Evolutionary conservation across 2,797 vertebrate genomes (phyloP).

Genomic region (Poliocrania exsul): DNA sequence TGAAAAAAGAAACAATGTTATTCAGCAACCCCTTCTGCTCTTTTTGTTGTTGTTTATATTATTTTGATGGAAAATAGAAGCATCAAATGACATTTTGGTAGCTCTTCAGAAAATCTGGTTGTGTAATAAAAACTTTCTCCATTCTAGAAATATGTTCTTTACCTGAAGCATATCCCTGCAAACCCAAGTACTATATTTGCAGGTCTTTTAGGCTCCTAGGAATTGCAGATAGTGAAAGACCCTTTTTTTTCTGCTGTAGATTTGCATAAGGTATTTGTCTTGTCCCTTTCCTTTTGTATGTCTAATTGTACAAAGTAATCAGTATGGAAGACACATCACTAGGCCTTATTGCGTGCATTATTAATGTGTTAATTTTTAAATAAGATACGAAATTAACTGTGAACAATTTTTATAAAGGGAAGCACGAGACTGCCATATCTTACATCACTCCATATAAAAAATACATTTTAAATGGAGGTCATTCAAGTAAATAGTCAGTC

Average conservation of each 20-base stretch:
- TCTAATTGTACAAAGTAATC: conserved; percentile 62
- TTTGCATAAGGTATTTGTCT: conserved; percentile 66
- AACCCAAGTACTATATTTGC: not conserved
- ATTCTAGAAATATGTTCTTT: not conserved
- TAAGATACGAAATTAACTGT: conserved; percentile 64
- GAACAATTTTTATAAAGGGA: conserved; percentile 57
- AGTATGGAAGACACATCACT: conserved; percentile 46
- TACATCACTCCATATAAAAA: conserved; percentile 50
- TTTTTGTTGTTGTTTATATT: not conserved
- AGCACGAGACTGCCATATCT: conserved; percentile 54
- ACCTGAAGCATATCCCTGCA: not conserved
- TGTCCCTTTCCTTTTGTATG: conserved; percentile 33
- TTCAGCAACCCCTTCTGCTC: not conserved
- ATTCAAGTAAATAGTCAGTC: conserved; percentile 66
- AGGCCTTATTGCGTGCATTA: conserved; percentile 63
- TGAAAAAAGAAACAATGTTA: not conserved
- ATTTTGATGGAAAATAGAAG: not conserved
- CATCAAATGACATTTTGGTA: not conserved
- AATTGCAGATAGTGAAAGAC: not conserved
- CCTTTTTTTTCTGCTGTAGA: not conserved
- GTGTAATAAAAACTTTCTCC: not conserved
- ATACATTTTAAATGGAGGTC: conserved; percentile 70
- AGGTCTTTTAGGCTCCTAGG: not conserved
- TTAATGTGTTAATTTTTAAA: conserved; percentile 65
- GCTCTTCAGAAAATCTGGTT: not conserved